These are phyloP conservation scores for Ostrea edulis DNA, from an alignment of 1,140 invertebrate species.

Conservation along the genomic window DNA sequence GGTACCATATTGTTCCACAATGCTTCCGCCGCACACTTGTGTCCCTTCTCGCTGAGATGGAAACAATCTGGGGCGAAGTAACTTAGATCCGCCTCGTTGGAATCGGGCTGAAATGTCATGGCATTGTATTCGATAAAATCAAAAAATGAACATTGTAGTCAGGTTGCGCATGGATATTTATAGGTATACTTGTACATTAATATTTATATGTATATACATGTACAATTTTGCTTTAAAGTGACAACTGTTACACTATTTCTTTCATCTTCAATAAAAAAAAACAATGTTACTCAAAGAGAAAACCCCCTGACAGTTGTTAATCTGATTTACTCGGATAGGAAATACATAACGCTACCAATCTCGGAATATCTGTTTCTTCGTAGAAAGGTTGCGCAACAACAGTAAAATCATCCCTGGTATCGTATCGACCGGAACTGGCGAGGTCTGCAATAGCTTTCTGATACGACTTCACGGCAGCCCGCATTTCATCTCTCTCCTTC, in stretches of 20 bases:
- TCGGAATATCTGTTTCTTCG: constrained; percentile 68
- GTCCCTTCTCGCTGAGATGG: constrained; percentile 84
- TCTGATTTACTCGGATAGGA: background rate
- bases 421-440: constrained; percentile 79
- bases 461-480: constrained; percentile 61
- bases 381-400: constrained; percentile 83
- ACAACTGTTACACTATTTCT: no score
- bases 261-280: no score
- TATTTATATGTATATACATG: no score
- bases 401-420: constrained; percentile 85
- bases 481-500: constrained; percentile 57
- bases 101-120: constrained; percentile 25
- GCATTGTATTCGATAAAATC: no score
- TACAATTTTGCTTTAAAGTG: no score
- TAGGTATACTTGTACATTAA: no score
- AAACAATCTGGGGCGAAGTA: constrained; percentile 87
- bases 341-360: constrained; percentile 53
- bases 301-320: background rate
- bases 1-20: constrained; percentile 76
- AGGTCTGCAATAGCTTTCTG: constrained; percentile 65
- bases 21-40: constrained; percentile 80
- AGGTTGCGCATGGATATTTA: no score
- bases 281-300: background rate
- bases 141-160: no score
- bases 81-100: constrained; percentile 80